These are phyloP conservation scores for Microdon myrmicae DNA, from an alignment of 2,888 invertebrate genomes.

Conservation along the genomic window DNA sequence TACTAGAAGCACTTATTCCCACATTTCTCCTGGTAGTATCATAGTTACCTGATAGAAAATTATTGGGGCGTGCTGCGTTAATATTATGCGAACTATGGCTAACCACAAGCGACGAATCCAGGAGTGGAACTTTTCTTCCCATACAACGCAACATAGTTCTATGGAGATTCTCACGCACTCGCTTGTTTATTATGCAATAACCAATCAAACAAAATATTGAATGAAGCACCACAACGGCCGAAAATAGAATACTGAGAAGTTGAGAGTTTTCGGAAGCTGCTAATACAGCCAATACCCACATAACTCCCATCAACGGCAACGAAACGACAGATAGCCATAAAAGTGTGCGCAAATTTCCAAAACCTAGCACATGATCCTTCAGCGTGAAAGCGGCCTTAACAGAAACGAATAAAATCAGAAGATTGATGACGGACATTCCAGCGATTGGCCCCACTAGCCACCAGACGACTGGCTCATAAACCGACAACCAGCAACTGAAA, in stretches of 20 bases:
- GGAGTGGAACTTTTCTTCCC: slow-evolving; percentile 83
- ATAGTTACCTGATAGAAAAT: slow-evolving; percentile 64
- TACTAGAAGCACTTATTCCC: slow-evolving; percentile 94
- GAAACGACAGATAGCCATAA: slow-evolving; percentile 89
- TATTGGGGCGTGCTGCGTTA: slow-evolving; percentile 67
- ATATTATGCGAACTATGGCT: slow-evolving; percentile 83
- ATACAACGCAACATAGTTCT: slow-evolving; percentile 75
- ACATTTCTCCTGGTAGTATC: slow-evolving; percentile 78
- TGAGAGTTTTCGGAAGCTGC: slow-evolving; percentile 80
- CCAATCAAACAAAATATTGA: slow-evolving; percentile 86
- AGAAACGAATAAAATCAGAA: slow-evolving; percentile 84
- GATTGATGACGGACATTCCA: slow-evolving; percentile 79
- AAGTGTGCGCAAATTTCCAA: slow-evolving; percentile 84
- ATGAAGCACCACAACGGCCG: slow-evolving; percentile 80
- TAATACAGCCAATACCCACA: slow-evolving; percentile 86
- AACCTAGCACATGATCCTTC: slow-evolving; percentile 88
- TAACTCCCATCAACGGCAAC: slow-evolving; percentile 82
- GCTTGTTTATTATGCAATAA: slow-evolving; percentile 86
- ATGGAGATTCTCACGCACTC: slow-evolving; percentile 79
- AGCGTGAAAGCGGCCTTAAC: slow-evolving; percentile 91
- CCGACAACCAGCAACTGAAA: slow-evolving; percentile 92
- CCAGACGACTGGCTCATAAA: slow-evolving; percentile 95
- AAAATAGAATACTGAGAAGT: slow-evolving; percentile 80
- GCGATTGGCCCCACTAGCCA: slow-evolving; percentile 92
- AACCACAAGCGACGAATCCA: slow-evolving; percentile 79